Percentiles rank a stretch among this genome's conserved stretches.
Conservation (phyloP, 2,888 invertebrate species). For the Margaritifera margaritifera region DNA sequence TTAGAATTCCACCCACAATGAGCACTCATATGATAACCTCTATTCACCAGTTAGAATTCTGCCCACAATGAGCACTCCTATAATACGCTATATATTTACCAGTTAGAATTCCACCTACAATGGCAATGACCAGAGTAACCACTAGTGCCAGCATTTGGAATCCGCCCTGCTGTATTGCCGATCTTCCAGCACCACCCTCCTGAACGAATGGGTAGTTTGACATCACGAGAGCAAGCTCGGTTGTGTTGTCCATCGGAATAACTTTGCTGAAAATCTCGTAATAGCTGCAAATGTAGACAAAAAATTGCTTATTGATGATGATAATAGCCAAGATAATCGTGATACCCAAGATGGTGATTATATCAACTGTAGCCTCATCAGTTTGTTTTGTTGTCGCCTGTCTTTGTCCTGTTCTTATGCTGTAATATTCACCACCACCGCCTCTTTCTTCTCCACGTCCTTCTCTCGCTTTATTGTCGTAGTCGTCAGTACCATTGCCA, state of each 20-base stretch:
- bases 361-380: too few species aligned
- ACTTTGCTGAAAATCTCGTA: constrained; percentile 46
- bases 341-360: too few species aligned
- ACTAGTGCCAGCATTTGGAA: constrained; percentile 59
- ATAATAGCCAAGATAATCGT: too few species aligned
- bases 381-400: too few species aligned
- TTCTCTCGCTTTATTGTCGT: too few species aligned
- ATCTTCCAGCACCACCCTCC: constrained; percentile 19
- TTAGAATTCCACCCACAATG: constrained; percentile 56
- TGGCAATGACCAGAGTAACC: constrained; percentile 55
- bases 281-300: constrained; percentile 27
- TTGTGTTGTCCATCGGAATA: constrained; percentile 25
- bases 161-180: constrained; percentile 46
- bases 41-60: constrained; percentile 10
- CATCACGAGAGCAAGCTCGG: constrained; percentile 1
- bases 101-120: constrained; percentile 60
- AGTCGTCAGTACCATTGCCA: neutral
- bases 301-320: too few species aligned
- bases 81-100: constrained; percentile 35
- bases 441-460: too few species aligned
- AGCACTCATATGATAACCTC: constrained; percentile 55
- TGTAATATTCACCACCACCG: too few species aligned
- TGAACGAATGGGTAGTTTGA: constrained; percentile 5
- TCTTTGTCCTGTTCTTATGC: too few species aligned
- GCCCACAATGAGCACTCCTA: too few species aligned